Conservation (phyloP, 2,797 vertebrate genomes). For the Pampus argenteus region DNA sequence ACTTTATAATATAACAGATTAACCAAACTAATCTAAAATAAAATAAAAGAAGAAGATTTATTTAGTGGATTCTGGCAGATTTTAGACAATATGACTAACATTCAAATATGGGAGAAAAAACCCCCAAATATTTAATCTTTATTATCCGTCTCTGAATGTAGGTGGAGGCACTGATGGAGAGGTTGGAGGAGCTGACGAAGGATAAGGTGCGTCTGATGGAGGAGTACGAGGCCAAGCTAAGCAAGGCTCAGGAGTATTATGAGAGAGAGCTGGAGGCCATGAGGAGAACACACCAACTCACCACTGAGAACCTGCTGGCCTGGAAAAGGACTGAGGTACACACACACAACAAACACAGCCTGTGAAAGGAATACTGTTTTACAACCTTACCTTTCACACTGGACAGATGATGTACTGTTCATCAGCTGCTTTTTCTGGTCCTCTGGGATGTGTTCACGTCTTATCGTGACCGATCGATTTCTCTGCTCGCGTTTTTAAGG, state of each 20-base stretch:
- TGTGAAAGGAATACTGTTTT: neutral
- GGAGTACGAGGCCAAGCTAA: slow-evolving; percentile 94
- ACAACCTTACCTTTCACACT: neutral
- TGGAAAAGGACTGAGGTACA: slow-evolving; percentile 94
- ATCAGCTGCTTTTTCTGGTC: neutral
- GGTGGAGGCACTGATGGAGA: slow-evolving; percentile 90
- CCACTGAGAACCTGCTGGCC: slow-evolving; percentile 93
- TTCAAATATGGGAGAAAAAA: neutral
- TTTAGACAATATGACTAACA: neutral
- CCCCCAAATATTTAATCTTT: neutral
- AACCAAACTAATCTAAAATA: neutral
- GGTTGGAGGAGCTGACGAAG: slow-evolving; percentile 90
- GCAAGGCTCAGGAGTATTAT: slow-evolving; percentile 94
- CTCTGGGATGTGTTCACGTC: neutral
- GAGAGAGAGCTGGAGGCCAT: slow-evolving; percentile 96
- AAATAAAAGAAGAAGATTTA: neutral
- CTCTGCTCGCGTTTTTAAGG: slow-evolving; percentile 55
- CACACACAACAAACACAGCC: neutral
- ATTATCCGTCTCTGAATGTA: slow-evolving; percentile 59
- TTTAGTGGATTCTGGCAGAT: neutral
- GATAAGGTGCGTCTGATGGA: slow-evolving; percentile 93
- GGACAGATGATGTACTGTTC: neutral
- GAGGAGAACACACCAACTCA: slow-evolving; percentile 95
- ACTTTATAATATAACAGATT: slow-evolving; percentile 11
- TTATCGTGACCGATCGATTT: neutral